Conservation (phyloP, 2,797 vertebrate species). For the Sebastes ruberrimus region DNA sequence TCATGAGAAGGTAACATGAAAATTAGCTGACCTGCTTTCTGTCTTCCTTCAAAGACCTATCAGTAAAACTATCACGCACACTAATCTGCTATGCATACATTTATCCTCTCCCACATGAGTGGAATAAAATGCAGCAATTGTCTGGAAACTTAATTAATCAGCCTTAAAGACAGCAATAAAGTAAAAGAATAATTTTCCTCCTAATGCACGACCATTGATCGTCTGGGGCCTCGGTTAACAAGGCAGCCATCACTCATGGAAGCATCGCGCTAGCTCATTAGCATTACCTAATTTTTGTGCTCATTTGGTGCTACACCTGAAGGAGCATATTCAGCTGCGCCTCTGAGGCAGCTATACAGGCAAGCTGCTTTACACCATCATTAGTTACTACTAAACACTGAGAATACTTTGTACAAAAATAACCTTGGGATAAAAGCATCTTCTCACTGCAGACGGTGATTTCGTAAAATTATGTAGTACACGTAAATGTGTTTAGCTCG, state of each 20-base stretch:
- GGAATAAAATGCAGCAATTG: slow-evolving; percentile 49
- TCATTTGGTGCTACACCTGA: slow-evolving; percentile 62
- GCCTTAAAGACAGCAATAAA: slow-evolving; percentile 53
- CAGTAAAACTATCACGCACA: slow-evolving; percentile 46
- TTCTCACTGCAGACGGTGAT: neutral
- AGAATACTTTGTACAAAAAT: slow-evolving; percentile 31
- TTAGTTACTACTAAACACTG: slow-evolving; percentile 24
- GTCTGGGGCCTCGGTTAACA: slow-evolving; percentile 47
- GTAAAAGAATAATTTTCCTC: slow-evolving; percentile 42
- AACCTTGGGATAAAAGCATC: slow-evolving; percentile 15
- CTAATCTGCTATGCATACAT: slow-evolving; percentile 36
- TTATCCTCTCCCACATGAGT: slow-evolving; percentile 41
- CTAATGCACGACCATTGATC: slow-evolving; percentile 42
- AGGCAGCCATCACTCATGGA: slow-evolving; percentile 51
- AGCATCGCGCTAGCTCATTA: slow-evolving; percentile 45
- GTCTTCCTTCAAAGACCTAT: slow-evolving; percentile 30
- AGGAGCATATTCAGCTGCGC: slow-evolving; percentile 34
- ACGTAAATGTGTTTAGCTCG: neutral
- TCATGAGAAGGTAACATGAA: slow-evolving; percentile 12
- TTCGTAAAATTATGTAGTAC: neutral
- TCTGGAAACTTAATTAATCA: slow-evolving; percentile 56
- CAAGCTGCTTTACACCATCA: slow-evolving; percentile 27
- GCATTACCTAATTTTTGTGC: slow-evolving; percentile 36
- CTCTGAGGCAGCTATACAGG: slow-evolving; percentile 22
- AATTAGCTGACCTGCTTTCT: slow-evolving; percentile 27